A percentile compares a stretch with the other conserved stretches of the same genome.
Conservation (phyloP, 92 coral and sea anemone species). For the Pocillopora grandis region DNA sequence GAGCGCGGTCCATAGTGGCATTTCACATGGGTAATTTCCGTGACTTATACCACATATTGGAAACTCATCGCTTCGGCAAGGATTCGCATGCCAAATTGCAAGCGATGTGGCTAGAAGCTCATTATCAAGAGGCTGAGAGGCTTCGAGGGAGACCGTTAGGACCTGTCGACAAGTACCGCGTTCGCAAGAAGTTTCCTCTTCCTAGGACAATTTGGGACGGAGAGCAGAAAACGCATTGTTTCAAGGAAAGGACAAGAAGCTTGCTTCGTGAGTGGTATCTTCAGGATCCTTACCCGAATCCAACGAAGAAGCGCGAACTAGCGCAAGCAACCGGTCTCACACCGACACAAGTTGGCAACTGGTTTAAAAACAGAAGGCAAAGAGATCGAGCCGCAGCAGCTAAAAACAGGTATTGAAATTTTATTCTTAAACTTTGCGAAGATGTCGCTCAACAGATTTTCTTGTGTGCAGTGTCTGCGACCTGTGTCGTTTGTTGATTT, state of each 20-base stretch:
- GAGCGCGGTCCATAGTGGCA: conserved; percentile 98
- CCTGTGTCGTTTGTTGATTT: conserved; percentile 20
- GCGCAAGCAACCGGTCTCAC: conserved; percentile 99
- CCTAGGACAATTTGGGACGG: conserved; percentile 99
- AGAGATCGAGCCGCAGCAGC: conserved; percentile 99
- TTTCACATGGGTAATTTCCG: conserved; percentile 99
- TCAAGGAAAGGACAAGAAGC: conserved; percentile 97
- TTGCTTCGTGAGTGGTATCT: conserved; percentile 94
- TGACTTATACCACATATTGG: conserved; percentile 96
- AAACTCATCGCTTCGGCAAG: conserved; percentile 93
- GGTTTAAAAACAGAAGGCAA: conserved; percentile 99
- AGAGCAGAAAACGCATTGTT: conserved; percentile 99
- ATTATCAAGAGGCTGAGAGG: conserved; percentile 96
- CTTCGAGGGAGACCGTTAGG: conserved; percentile 99
- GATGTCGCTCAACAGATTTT: not conserved
- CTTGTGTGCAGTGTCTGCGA: conserved; percentile 9
- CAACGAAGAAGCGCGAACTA: conserved; percentile 96
- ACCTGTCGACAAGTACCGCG: conserved; percentile 98
- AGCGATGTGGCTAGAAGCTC: conserved; percentile 99
- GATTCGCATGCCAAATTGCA: conserved; percentile 98
- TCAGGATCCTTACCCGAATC: conserved; percentile 99
- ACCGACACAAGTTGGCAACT: conserved; percentile 99
- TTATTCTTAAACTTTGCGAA: not conserved
- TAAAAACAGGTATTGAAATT: conserved; percentile 88
- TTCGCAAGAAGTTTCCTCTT: conserved; percentile 98